phyloP scores from a whole-genome alignment of 2,113 vertebrate species.

The Xiphophorus couchianus region DNA sequence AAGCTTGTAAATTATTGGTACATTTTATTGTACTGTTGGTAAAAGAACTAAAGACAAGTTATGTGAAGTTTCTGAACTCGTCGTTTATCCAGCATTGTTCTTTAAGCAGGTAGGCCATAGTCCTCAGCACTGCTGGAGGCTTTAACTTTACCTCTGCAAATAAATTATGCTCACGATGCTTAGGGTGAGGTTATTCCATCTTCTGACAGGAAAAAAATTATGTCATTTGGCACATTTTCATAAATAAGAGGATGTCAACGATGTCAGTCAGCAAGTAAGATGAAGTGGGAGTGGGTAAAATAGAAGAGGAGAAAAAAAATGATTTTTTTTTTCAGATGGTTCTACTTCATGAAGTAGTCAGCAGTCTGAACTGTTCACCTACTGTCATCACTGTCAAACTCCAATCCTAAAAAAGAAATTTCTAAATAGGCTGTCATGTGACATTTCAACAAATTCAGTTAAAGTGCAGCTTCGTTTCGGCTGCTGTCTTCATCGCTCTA shows the following conservation, averaged over 20 bases:
- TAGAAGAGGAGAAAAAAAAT: too few relatives aligned
- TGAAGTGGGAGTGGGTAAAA: neutral
- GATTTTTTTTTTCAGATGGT: neutral
- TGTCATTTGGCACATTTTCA: neutral
- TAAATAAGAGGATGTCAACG: neutral
- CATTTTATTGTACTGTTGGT: neutral
- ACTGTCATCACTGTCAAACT: neutral
- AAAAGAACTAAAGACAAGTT: neutral
- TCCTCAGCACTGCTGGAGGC: neutral
- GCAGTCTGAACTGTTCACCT: neutral
- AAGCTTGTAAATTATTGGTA: neutral
- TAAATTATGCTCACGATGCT: neutral
- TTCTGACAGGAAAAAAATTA: neutral
- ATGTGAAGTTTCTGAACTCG: too few relatives aligned
- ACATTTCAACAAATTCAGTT: conserved; percentile 24
- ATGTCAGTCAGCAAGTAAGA: neutral
- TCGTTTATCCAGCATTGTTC: neutral
- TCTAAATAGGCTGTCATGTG: neutral
- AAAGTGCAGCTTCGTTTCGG: conserved; percentile 43
- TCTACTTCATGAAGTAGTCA: neutral
- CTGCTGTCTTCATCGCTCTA: conserved; percentile 27
- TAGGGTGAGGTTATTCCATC: neutral
- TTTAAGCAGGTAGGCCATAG: neutral
- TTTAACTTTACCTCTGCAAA: neutral
- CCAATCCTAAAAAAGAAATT: neutral